Percentiles rank a stretch among this genome's conserved stretches.
phyloP scores from a whole-genome alignment of 2,888 invertebrate genomes.

The Podotricha telesiphe region DNA sequence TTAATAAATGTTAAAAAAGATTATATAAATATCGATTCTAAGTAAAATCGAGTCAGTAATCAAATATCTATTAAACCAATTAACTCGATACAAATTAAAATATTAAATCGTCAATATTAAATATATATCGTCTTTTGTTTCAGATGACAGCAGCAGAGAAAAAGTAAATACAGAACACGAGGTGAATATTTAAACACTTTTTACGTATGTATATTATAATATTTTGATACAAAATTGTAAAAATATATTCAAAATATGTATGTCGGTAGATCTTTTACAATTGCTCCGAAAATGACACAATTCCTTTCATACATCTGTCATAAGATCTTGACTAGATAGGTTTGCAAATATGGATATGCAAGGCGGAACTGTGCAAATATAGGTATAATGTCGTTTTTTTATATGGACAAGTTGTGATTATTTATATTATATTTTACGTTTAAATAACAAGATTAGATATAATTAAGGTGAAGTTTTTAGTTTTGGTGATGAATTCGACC shows the following conservation, averaged over 20 bases:
- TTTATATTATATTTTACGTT: neutral
- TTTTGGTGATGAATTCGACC: conserved; percentile 28
- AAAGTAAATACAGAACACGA: conserved; percentile 76
- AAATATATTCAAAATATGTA: neutral
- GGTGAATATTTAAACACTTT: conserved; percentile 55
- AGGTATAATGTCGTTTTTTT: conserved; percentile 15
- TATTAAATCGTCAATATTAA: neutral
- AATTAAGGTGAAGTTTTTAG: conserved; percentile 21
- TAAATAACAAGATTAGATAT: conserved; percentile 29
- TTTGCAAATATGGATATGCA: conserved; percentile 17
- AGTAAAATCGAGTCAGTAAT: no score
- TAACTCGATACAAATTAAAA: no score
- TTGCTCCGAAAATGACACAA: conserved; percentile 7
- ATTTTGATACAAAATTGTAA: neutral
- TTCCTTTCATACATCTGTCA: neutral
- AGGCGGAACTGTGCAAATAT: conserved; percentile 20
- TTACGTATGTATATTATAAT: neutral
- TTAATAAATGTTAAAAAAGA: no score
- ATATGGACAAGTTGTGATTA: conserved; percentile 3
- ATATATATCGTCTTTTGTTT: conserved; percentile 55
- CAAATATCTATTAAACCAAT: no score
- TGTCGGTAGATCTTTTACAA: conserved; percentile 21
- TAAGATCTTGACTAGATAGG: conserved; percentile 8
- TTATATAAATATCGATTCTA: no score
- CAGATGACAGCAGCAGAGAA: conserved; percentile 80